Evolutionary conservation across 2,888 invertebrate genomes (phyloP), one percentile per base, ranked within the genome.

Genomic region (Drosophila silvestris): DNA sequence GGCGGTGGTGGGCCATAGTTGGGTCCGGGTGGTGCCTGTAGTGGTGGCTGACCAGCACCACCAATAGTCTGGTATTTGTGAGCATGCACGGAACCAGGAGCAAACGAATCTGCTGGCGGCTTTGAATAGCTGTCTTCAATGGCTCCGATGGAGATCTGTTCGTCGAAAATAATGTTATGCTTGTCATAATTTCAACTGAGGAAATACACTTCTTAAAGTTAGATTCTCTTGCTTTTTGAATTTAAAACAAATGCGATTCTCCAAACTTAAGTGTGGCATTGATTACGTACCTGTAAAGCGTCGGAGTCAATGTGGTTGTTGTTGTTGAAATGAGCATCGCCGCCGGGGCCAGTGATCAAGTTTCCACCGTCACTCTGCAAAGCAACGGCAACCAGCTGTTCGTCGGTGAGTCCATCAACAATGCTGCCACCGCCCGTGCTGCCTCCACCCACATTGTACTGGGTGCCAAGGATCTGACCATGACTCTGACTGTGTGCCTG

Each of bases 81-180:
- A 1, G 84, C 83, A 44, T 92, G 90, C 10, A 76, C 60, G 0
- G 91, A 91, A 10, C 90, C 90, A 0, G 94, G 91, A 0, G 92
- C 94, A 54, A 94, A 93, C 0, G 94, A 94, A 19, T 94, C 94
- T 39, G 88, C 70, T 4, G 94, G 95, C 0, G 94, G 95, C 50
- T 93, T 90, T 5, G 82, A 83, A 65, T 93, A 93, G 0, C 91
- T 82, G 68, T 93, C 93, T n/a, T 93, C 93, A 61, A 93, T 84
- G 22, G 92, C 77, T 30, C 93, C 93, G 51, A 94, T 93, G 1
- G 91, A 77, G 33, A 90, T 62, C 93, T 79, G 65, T 1, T 30
- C 5, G 51, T 5, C 39, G 19, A 52, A 51, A 30, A 32, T 14
- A 30, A 22, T 26, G 12, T 30, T 10, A 54, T 16, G 26, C 12